These are phyloP conservation scores for Callipepla californica DNA, from an alignment of 2,113 vertebrate species.

Conservation along the genomic window DNA sequence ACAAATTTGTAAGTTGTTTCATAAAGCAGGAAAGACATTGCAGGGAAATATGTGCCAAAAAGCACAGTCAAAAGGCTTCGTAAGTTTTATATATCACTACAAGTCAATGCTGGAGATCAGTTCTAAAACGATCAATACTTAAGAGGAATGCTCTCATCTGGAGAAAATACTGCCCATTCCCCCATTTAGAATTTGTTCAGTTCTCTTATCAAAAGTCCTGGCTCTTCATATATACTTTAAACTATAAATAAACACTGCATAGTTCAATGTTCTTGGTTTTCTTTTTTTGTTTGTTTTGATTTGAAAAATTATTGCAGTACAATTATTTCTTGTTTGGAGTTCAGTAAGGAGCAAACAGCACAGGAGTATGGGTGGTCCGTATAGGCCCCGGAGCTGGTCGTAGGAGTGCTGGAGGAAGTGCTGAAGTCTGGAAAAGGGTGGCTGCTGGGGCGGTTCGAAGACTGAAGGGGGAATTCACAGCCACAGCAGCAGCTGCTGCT, in stretches of 20 bases:
- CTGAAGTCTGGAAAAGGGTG: constrained; percentile 91
- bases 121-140: constrained; percentile 80
- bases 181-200: constrained; percentile 74
- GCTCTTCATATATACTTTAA: constrained; percentile 81
- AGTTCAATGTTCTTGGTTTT: constrained; percentile 89
- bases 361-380: constrained; percentile 92
- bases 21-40: constrained; percentile 83
- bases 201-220: constrained; percentile 84
- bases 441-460: constrained; percentile 86
- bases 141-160: constrained; percentile 81
- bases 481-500: constrained; percentile 86
- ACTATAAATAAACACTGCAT: constrained; percentile 94
- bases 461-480: constrained; percentile 86
- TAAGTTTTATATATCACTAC: constrained; percentile 74
- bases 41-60: constrained; percentile 76
- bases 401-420: constrained; percentile 89
- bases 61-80: constrained; percentile 79
- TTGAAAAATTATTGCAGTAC: constrained; percentile 94
- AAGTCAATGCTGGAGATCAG: constrained; percentile 74
- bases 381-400: constrained; percentile 93
- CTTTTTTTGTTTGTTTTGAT: constrained; percentile 57
- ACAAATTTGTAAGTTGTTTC: constrained; percentile 80
- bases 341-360: constrained; percentile 97
- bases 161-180: constrained; percentile 77
- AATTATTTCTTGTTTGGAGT: constrained; percentile 73